Percentiles rank a stretch among this genome's conserved stretches.
Conservation (phyloP, 2,888 invertebrate species). For the Dinocampus coccinellae region DNA sequence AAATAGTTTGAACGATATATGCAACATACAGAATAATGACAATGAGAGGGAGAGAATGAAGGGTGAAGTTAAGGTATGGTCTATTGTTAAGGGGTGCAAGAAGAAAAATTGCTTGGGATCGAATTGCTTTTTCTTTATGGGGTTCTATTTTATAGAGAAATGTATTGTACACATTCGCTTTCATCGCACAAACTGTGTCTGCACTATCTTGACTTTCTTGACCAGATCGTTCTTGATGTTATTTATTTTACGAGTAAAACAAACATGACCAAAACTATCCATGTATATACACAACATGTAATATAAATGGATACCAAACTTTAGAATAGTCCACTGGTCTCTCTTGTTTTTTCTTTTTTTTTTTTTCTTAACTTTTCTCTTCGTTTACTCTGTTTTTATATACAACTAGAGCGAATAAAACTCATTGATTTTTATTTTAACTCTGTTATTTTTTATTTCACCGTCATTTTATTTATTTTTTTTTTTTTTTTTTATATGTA, state of each 20-base stretch:
- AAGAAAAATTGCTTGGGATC: slow-evolving; percentile 52
- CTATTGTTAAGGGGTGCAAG: slow-evolving; percentile 22
- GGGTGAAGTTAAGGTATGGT: slow-evolving; percentile 21
- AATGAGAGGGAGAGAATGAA: slow-evolving; percentile 25
- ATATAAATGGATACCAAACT: neutral
- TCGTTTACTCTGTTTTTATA: slow-evolving; percentile 9
- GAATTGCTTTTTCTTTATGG: slow-evolving; percentile 68
- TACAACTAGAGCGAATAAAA: no score
- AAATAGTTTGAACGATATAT: no score
- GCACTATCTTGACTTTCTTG: slow-evolving; percentile 27
- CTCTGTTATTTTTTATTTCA: slow-evolving; percentile 20
- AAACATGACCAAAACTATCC: slow-evolving; percentile 5
- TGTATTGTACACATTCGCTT: slow-evolving; percentile 16
- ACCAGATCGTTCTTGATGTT: slow-evolving; percentile 34
- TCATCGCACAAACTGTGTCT: neutral
- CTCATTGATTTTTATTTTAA: neutral
- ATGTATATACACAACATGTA: neutral
- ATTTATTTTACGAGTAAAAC: slow-evolving; percentile 38
- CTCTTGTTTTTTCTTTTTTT: no score
- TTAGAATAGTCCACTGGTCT: no score
- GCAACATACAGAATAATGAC: no score
- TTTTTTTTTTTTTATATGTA: neutral
- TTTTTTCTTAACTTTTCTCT: slow-evolving; percentile 15
- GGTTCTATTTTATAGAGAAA: slow-evolving; percentile 53
- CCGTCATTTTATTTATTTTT: neutral